phyloP scores from a whole-genome alignment of 2,113 vertebrate species.

The Hyperoodon ampullatus region DNA sequence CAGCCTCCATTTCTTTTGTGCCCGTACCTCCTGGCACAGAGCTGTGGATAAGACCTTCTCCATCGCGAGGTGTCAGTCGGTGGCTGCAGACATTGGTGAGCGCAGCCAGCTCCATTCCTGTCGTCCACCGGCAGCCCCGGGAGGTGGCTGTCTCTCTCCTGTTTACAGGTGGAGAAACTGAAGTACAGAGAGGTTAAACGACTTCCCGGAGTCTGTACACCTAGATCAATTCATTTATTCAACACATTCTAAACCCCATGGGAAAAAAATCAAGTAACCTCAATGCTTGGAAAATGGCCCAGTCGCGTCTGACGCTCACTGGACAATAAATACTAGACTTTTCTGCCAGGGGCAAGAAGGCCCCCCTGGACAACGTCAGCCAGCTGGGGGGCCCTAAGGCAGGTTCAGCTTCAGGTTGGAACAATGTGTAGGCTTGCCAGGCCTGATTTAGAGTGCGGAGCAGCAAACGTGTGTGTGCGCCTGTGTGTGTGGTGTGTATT shows the following conservation, averaged over 20 bases:
- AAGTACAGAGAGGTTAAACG: neutral
- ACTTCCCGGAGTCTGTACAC: neutral
- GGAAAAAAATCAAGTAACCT: neutral
- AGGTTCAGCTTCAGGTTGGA: neutral
- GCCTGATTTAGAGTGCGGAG: neutral
- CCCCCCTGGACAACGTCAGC: fast-evolving
- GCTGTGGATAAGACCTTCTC: neutral
- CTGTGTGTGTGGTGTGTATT: neutral
- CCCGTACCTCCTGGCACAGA: neutral
- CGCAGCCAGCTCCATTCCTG: fast-evolving
- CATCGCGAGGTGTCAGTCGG: fast-evolving
- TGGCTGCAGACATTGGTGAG: fast-evolving
- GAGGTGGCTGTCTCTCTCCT: neutral
- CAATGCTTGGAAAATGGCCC: neutral
- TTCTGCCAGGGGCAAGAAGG: fast-evolving
- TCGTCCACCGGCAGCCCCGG: fast-evolving
- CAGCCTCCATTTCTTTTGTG: neutral
- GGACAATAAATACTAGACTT: neutral
- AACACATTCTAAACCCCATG: neutral
- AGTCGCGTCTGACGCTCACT: neutral
- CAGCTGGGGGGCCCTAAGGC: fast-evolving
- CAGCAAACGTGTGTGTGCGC: no score
- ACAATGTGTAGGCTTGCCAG: no score
- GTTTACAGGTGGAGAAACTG: neutral
- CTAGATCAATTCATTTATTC: slow-evolving; percentile 7